A percentile compares a stretch with the other conserved stretches of the same genome.
phyloP scores from a whole-genome alignment of 2,797 vertebrate species.

The Oreonectes daqikongensis region DNA sequence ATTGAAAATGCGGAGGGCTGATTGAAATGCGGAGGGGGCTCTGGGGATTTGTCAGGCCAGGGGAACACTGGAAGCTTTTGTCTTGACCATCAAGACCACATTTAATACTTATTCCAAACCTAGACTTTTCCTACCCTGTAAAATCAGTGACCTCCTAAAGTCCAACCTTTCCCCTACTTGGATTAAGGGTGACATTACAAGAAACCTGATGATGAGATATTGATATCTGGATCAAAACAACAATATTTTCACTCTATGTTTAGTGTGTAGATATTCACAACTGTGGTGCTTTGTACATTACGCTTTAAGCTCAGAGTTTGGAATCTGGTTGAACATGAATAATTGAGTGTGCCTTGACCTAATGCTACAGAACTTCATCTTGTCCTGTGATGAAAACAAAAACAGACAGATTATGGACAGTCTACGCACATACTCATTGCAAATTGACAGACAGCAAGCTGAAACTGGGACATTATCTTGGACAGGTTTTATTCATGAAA shows the following conservation, averaged over 20 bases:
- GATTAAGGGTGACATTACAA: background rate
- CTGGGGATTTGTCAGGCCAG: slow-evolving; percentile 64
- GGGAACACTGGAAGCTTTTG: slow-evolving; percentile 72
- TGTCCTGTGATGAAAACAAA: background rate
- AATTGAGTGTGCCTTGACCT: background rate
- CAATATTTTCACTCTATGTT: background rate
- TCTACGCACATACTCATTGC: no score
- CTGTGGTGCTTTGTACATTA: background rate
- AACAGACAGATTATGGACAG: background rate
- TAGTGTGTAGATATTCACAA: background rate
- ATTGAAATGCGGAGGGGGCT: slow-evolving; percentile 76
- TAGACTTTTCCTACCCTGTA: slow-evolving; percentile 55
- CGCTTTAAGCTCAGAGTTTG: no score
- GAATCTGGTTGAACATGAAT: background rate
- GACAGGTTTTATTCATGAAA: slow-evolving; percentile 45
- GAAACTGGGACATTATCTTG: slow-evolving; percentile 12
- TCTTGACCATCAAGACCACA: slow-evolving; percentile 59
- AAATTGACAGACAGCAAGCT: background rate
- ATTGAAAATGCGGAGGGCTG: slow-evolving; percentile 64
- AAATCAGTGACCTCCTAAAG: slow-evolving; percentile 10
- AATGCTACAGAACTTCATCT: background rate
- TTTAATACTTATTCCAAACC: slow-evolving; percentile 63
- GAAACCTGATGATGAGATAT: background rate
- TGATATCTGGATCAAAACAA: background rate
- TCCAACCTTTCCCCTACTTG: slow-evolving; percentile 25